Conservation (phyloP, 2,888 invertebrate species). For the Tholera decimalis region DNA sequence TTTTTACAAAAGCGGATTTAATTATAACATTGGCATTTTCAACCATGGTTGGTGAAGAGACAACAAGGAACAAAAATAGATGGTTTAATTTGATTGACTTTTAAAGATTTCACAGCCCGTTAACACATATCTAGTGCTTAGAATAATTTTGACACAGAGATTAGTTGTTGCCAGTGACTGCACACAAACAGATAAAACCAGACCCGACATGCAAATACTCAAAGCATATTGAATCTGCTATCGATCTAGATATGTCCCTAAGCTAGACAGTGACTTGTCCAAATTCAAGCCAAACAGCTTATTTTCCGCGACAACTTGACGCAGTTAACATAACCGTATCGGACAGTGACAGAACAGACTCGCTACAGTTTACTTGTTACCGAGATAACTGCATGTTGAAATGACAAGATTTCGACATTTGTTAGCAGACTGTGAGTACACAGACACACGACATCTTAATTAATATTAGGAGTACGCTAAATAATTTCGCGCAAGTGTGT, state of each 20-base stretch:
- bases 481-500: constrained; percentile 37
- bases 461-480: constrained; percentile 37
- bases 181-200: background rate
- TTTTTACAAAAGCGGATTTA: too few species aligned
- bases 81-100: too few species aligned
- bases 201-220: background rate
- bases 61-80: too few species aligned
- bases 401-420: constrained; percentile 34
- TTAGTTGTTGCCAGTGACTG: too few species aligned
- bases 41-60: too few species aligned
- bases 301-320: constrained; percentile 28
- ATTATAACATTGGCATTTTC: too few species aligned
- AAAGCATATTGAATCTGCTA: constrained; percentile 18
- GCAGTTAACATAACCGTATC: constrained; percentile 24
- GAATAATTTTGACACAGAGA: too few species aligned
- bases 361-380: constrained; percentile 15
- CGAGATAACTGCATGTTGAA: constrained; percentile 27
- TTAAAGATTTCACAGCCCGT: too few species aligned
- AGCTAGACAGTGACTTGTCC: constrained; percentile 8
- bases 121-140: too few species aligned
- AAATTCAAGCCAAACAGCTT: constrained; percentile 28
- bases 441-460: constrained; percentile 28
- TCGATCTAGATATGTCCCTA: background rate
- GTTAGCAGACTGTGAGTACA: constrained; percentile 8
- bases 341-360: constrained; percentile 19